Conservation (phyloP, 2,797 vertebrate species). For the Typhlichthys eigenmanni region DNA sequence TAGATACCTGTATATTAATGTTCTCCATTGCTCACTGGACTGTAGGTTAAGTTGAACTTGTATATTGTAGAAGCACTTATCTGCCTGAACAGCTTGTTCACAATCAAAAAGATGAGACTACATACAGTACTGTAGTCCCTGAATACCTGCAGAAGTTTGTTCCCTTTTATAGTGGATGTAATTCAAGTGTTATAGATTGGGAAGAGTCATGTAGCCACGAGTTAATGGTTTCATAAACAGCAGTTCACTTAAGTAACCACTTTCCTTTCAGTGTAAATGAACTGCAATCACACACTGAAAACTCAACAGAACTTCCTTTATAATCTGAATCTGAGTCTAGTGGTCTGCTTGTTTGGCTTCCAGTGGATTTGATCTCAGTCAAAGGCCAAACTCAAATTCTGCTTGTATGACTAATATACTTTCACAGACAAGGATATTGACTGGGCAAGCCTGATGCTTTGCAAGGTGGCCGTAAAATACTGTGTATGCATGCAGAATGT, state of each 20-base stretch:
- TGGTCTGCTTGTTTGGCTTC: no score
- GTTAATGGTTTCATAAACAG: slow-evolving; percentile 39
- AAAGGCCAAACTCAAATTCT: no score
- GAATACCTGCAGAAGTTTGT: slow-evolving; percentile 61
- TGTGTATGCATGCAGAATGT: no score
- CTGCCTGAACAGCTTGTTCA: slow-evolving; percentile 34
- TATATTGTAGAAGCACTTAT: slow-evolving; percentile 13
- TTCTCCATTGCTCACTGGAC: slow-evolving; percentile 9
- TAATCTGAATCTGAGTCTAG: no score
- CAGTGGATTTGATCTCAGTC: no score
- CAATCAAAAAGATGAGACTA: slow-evolving; percentile 30
- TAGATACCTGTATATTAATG: slow-evolving; percentile 27
- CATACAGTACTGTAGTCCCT: not conserved
- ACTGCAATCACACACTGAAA: no score
- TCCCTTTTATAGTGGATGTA: slow-evolving; percentile 33
- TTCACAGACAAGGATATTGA: no score
- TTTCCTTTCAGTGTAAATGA: no score
- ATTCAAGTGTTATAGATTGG: slow-evolving; percentile 29
- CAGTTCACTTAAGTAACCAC: slow-evolving; percentile 25
- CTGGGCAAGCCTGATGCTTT: no score
- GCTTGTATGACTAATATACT: no score
- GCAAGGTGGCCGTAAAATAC: no score
- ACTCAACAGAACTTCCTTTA: no score
- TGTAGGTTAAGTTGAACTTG: slow-evolving; percentile 41
- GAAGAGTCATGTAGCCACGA: slow-evolving; percentile 26